Percentiles rank a stretch among this genome's conserved stretches.
Conservation (phyloP, 2,797 vertebrate genomes). For the Pseudochromis fuscus region DNA sequence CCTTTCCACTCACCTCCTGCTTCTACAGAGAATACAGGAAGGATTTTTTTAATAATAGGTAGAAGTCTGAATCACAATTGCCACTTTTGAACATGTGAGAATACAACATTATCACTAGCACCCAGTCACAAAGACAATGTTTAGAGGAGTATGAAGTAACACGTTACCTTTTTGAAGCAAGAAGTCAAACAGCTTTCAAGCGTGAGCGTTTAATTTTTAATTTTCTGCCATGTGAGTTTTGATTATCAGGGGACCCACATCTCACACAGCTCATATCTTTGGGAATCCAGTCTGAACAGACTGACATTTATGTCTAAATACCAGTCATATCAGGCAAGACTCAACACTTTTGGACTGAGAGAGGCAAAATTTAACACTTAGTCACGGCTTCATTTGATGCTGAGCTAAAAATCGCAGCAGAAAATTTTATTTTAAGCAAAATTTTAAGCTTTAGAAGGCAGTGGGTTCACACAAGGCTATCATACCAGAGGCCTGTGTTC, state of each 20-base stretch:
- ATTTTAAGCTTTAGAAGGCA: slow-evolving; percentile 27
- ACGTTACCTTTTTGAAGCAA: background rate
- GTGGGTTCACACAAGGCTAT: slow-evolving; percentile 19
- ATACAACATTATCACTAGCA: background rate
- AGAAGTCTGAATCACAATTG: background rate
- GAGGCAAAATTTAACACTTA: slow-evolving; percentile 10
- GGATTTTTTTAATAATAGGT: no score
- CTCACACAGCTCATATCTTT: background rate
- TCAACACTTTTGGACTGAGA: slow-evolving; percentile 4
- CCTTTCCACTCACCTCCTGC: background rate
- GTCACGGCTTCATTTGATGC: slow-evolving; percentile 19
- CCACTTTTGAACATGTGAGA: background rate
- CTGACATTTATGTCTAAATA: slow-evolving; percentile 26
- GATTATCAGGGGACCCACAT: slow-evolving; percentile 2
- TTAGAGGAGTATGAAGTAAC: background rate
- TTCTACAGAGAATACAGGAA: slow-evolving; percentile 6
- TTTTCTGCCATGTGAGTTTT: background rate
- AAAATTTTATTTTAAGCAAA: slow-evolving; percentile 21
- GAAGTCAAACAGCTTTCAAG: background rate
- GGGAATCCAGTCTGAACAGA: background rate
- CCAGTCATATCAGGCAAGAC: background rate
- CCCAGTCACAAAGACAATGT: background rate
- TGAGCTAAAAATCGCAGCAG: slow-evolving; percentile 5
- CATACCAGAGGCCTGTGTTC: slow-evolving; percentile 24
- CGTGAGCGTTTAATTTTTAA: background rate